Conservation (phyloP, 2,797 vertebrate species). For the Scomberomorus guttatus region DNA sequence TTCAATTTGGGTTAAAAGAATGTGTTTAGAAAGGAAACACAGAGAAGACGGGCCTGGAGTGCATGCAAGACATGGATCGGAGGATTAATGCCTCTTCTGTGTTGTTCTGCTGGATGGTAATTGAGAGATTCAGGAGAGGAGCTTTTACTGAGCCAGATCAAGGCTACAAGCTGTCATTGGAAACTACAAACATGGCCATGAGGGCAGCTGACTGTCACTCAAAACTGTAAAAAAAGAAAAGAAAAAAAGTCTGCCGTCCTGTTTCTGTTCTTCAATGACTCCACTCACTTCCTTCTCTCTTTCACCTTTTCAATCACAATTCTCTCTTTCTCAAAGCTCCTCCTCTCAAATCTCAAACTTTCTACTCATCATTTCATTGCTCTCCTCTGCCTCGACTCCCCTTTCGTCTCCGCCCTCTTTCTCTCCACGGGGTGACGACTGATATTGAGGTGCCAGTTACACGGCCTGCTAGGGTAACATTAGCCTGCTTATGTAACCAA, state of each 20-base stretch:
- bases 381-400: constrained; percentile 13
- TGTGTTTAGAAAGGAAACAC: constrained; percentile 64
- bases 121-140: constrained; percentile 60
- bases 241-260: background rate
- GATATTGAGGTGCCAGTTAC: constrained; percentile 70
- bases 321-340: constrained; percentile 18
- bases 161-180: constrained; percentile 42
- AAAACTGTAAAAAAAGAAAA: constrained; percentile 6
- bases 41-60: constrained; percentile 25
- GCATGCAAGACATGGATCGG: constrained; percentile 48
- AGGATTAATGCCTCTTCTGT: constrained; percentile 61
- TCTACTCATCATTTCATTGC: constrained; percentile 42
- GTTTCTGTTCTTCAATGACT: constrained; percentile 6
- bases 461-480: constrained; percentile 59
- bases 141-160: constrained; percentile 49
- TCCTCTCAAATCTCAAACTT: constrained; percentile 22
- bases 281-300: background rate
- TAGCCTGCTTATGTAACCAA: constrained; percentile 73
- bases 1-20: constrained; percentile 79
- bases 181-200: constrained; percentile 57
- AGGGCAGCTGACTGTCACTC: constrained; percentile 37
- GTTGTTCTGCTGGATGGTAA: constrained; percentile 68
- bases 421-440: constrained; percentile 46
- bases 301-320: constrained; percentile 22
- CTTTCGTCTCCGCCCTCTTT: constrained; percentile 26